phyloP scores from a whole-genome alignment of 1,140 invertebrate species.

The Leptopilina clavipes region DNA sequence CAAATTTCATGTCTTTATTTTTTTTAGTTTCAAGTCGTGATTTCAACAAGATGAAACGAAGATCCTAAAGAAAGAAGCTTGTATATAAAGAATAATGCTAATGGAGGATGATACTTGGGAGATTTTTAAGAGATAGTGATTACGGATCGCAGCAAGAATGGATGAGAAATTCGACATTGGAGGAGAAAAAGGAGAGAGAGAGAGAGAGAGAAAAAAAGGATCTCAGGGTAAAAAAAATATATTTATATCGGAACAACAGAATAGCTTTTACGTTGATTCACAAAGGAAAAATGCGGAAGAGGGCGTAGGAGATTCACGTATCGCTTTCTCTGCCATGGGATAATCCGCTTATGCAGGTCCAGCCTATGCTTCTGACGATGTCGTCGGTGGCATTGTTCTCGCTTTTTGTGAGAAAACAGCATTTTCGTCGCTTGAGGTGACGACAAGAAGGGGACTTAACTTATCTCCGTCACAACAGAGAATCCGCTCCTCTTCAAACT shows the following conservation, averaged over 20 bases:
- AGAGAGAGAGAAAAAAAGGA: slow-evolving; percentile 35
- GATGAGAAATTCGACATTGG: slow-evolving; percentile 20
- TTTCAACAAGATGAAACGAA: not conserved
- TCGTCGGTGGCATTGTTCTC: slow-evolving; percentile 66
- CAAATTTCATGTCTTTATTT: not conserved
- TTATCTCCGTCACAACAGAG: slow-evolving; percentile 71
- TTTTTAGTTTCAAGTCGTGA: not conserved
- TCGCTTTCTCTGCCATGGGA: slow-evolving; percentile 62
- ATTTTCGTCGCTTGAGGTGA: slow-evolving; percentile 75
- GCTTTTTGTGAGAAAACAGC: slow-evolving; percentile 74
- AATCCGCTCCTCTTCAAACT: slow-evolving; percentile 36
- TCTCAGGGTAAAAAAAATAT: slow-evolving; percentile 36
- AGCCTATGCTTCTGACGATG: slow-evolving; percentile 42
- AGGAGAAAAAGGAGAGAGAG: slow-evolving; percentile 39
- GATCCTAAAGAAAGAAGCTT: not conserved
- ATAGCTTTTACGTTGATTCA: slow-evolving; percentile 56
- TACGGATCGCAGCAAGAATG: slow-evolving; percentile 37
- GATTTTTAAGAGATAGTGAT: slow-evolving; percentile 55
- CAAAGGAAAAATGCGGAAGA: slow-evolving; percentile 61
- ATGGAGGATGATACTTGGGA: slow-evolving; percentile 31
- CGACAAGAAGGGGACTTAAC: slow-evolving; percentile 73
- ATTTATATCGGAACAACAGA: slow-evolving; percentile 37
- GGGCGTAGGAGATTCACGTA: slow-evolving; percentile 47
- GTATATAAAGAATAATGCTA: slow-evolving; percentile 12
- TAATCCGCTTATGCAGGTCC: slow-evolving; percentile 70